Percentiles rank a stretch among this genome's conserved stretches.
Evolutionary conservation across 2,888 invertebrate species (phyloP).

Genomic region (Nemotelus pantherinus): DNA sequence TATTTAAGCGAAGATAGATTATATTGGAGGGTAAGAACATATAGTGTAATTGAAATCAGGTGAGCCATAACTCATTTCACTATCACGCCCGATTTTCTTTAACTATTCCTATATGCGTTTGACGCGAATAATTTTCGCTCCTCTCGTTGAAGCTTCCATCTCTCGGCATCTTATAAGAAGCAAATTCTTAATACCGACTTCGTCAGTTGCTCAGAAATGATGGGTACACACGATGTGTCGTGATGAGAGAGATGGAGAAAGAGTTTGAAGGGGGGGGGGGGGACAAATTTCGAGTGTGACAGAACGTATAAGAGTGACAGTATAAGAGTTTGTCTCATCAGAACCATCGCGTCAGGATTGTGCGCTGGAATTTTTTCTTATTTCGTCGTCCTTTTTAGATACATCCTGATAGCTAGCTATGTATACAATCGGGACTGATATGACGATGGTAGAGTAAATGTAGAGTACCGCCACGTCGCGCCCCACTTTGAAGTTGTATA

Average conservation of each 20-base stretch:
- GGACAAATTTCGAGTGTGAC: neutral
- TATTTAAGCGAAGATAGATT: too few species aligned
- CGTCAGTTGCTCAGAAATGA: neutral
- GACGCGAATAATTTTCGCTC: too few species aligned
- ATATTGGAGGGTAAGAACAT: too few species aligned
- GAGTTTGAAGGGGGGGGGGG: neutral
- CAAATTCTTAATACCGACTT: too few species aligned
- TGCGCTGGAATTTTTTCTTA: conserved; percentile 36
- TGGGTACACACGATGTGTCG: conserved; percentile 3
- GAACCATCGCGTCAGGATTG: conserved; percentile 37
- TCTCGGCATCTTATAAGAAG: too few species aligned
- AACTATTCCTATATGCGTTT: too few species aligned
- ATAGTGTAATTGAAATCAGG: too few species aligned
- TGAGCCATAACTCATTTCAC: too few species aligned
- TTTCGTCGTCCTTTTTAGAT: conserved; percentile 28
- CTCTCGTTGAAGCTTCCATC: too few species aligned
- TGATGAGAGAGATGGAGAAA: neutral
- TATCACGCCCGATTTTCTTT: too few species aligned
- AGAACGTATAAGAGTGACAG: conserved; percentile 16
- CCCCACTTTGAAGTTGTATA: conserved; percentile 7
- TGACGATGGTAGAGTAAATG: conserved; percentile 38
- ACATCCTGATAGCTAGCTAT: conserved; percentile 10
- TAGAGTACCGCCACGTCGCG: conserved; percentile 25
- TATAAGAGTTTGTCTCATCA: conserved; percentile 39
- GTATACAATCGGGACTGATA: conserved; percentile 4